phyloP scores from a whole-genome alignment of 2,888 invertebrate species.

The Chymomyza fuscimana region DNA sequence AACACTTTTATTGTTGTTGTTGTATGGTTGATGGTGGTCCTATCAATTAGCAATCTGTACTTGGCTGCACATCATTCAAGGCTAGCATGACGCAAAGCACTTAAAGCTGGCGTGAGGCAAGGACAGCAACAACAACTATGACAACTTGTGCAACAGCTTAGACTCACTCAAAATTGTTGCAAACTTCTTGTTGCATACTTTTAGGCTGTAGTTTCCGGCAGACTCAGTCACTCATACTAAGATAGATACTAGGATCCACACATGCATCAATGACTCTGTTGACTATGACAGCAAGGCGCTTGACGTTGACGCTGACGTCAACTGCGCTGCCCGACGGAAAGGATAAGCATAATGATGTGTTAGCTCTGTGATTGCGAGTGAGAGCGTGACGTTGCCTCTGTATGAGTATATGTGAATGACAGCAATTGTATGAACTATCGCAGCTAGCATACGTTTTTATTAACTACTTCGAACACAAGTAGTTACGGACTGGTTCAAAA shows the following conservation, averaged over 20 bases:
- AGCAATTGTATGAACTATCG: constrained; percentile 9
- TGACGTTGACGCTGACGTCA: constrained; percentile 32
- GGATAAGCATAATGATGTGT: constrained; percentile 61
- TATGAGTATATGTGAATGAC: constrained; percentile 10
- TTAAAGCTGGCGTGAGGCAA: neutral
- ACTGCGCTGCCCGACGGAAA: constrained; percentile 11
- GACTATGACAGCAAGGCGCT: constrained; percentile 38
- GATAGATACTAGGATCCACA: neutral
- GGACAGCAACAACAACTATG: neutral
- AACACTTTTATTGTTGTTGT: neutral
- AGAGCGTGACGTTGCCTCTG: neutral
- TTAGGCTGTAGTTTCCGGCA: neutral
- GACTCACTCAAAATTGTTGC: constrained; percentile 5
- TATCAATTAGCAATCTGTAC: constrained; percentile 5
- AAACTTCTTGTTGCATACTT: neutral
- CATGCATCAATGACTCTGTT: constrained; percentile 33
- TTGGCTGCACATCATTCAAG: constrained; percentile 5
- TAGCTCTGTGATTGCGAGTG: constrained; percentile 16
- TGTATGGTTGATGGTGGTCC: neutral
- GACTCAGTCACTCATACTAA: neutral
- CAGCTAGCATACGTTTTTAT: too few relatives aligned
- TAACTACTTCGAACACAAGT: too few relatives aligned
- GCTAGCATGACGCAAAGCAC: constrained; percentile 1
- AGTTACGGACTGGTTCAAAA: too few relatives aligned
- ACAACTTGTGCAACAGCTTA: neutral